Evolutionary conservation across 2,888 invertebrate genomes (phyloP).

Genomic region (Griposia aprilina): DNA sequence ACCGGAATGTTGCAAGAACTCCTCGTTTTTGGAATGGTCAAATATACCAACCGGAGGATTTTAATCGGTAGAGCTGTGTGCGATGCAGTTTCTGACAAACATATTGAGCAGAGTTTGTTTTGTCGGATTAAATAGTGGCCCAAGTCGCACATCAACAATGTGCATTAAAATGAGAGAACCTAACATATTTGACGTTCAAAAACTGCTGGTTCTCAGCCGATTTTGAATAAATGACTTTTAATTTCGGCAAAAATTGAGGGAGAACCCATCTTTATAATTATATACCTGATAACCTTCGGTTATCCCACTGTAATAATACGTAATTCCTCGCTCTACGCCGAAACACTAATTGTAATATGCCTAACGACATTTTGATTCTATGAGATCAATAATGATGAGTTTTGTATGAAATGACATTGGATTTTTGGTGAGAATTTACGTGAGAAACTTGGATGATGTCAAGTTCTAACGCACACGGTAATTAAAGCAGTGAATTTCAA

Average conservation of each 20-base stretch:
- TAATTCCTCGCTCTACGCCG: constrained; percentile 21
- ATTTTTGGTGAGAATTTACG: constrained; percentile 37
- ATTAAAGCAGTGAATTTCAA: neutral
- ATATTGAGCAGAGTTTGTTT: neutral
- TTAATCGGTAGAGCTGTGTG: neutral
- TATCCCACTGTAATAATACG: constrained; percentile 1
- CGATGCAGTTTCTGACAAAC: neutral
- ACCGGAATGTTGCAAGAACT: neutral
- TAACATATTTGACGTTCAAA: neutral
- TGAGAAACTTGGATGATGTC: neutral
- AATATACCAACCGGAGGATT: neutral
- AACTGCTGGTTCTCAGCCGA: no score
- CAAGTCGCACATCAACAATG: neutral
- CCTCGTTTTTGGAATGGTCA: neutral
- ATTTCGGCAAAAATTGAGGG: neutral
- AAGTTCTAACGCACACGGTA: neutral
- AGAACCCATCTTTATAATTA: constrained; percentile 21
- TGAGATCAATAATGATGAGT: constrained; percentile 47
- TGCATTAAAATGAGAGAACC: neutral
- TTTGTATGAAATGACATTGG: constrained; percentile 36
- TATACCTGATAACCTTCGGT: neutral
- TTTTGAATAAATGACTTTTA: no score
- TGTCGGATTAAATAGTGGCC: neutral
- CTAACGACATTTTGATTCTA: constrained; percentile 80
- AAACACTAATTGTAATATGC: constrained; percentile 10